These are phyloP conservation scores for Agrotis segetum DNA, from an alignment of 2,888 invertebrate genomes.

Conservation along the genomic window DNA sequence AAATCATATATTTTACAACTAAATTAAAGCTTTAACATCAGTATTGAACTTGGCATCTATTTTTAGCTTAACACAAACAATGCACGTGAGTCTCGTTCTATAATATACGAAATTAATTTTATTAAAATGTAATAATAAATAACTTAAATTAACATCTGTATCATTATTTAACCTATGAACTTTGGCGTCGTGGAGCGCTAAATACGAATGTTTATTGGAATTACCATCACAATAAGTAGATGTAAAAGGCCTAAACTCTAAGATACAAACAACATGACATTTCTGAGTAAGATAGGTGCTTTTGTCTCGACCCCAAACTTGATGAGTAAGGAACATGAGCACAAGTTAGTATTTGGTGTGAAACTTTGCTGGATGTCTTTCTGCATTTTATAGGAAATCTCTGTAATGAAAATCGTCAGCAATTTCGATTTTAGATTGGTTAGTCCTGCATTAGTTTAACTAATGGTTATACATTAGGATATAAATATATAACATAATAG, in stretches of 20 bases:
- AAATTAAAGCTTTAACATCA: constrained; percentile 47
- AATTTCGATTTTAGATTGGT: constrained; percentile 75
- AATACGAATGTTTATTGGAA: constrained; percentile 43
- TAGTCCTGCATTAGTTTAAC: constrained; percentile 82
- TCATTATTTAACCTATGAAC: constrained; percentile 46
- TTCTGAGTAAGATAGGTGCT: constrained; percentile 62
- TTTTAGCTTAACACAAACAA: constrained; percentile 55
- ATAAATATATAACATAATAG: constrained; percentile 72
- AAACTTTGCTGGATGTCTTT: constrained; percentile 61
- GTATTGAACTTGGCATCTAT: constrained; percentile 56
- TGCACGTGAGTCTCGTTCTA: constrained; percentile 52
- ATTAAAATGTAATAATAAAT: constrained; percentile 34
- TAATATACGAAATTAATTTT: constrained; percentile 36
- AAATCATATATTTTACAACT: constrained; percentile 41
- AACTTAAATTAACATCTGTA: constrained; percentile 66
- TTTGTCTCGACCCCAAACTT: constrained; percentile 60
- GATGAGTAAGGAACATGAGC: constrained; percentile 57
- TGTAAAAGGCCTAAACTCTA: constrained; percentile 69
- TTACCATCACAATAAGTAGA: constrained; percentile 50
- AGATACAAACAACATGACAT: constrained; percentile 63
- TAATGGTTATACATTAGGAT: constrained; percentile 80
- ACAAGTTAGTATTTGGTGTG: constrained; percentile 60
- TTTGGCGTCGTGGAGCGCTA: constrained; percentile 50
- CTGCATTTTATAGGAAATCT: constrained; percentile 78
- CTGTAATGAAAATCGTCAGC: constrained; percentile 68